Conservation (phyloP, 2,888 invertebrate genomes). For the Axea sp. region DNA sequence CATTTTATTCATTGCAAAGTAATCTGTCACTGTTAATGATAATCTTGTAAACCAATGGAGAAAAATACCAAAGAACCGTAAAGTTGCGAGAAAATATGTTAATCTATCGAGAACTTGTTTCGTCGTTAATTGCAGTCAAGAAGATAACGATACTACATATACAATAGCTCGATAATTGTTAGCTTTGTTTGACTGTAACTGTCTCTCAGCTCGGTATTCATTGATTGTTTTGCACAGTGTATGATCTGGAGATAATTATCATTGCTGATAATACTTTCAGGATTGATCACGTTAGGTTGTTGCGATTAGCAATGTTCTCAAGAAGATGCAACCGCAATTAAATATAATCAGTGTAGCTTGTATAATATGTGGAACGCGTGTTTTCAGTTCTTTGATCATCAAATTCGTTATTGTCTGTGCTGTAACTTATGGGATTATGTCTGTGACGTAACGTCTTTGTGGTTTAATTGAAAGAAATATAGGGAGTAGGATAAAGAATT, state of each 20-base stretch:
- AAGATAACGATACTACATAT: slow-evolving; percentile 21
- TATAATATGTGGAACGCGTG: slow-evolving; percentile 45
- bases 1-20: no score
- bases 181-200: slow-evolving; percentile 53
- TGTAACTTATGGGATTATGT: slow-evolving; percentile 2
- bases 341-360: slow-evolving; percentile 13
- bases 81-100: slow-evolving; percentile 45
- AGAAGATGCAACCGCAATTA: slow-evolving; percentile 27
- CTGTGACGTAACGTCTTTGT: slow-evolving; percentile 19
- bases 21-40: slow-evolving; percentile 49
- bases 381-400: slow-evolving; percentile 27
- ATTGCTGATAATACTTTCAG: slow-evolving; percentile 30
- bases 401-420: slow-evolving; percentile 39
- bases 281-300: slow-evolving; percentile 18
- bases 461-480: slow-evolving; percentile 1
- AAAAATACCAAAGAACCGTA: slow-evolving; percentile 24
- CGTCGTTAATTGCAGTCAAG: slow-evolving; percentile 38
- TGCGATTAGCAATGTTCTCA: slow-evolving; percentile 19
- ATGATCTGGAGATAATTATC: slow-evolving; percentile 24
- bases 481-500: not conserved
- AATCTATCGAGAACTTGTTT: slow-evolving; percentile 39
- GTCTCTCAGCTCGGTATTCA: slow-evolving; percentile 32
- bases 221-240: slow-evolving; percentile 25
- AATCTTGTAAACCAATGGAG: not conserved
- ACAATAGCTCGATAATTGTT: slow-evolving; percentile 58